Percentiles rank a stretch among this genome's conserved stretches.
These are phyloP conservation scores for Bellardia pandia DNA, from an alignment of 2,888 invertebrate genomes.

Conservation along the genomic window DNA sequence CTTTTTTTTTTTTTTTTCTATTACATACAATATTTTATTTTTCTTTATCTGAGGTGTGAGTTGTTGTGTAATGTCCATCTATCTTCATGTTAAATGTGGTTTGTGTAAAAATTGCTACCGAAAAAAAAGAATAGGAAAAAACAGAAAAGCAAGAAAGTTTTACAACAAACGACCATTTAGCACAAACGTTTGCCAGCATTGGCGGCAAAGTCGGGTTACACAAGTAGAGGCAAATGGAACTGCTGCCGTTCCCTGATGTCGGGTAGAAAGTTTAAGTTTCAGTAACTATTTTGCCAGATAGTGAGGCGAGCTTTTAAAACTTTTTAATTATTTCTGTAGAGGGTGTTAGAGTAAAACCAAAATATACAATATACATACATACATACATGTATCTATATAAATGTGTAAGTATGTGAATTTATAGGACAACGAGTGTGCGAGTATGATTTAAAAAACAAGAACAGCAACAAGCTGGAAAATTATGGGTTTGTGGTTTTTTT, in stretches of 20 bases:
- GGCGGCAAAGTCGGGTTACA: slow-evolving; percentile 2
- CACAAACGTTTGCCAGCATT: slow-evolving; percentile 36
- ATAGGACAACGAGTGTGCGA: slow-evolving; percentile 3
- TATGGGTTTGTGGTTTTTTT: slow-evolving; percentile 13
- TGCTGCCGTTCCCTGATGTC: slow-evolving; percentile 2
- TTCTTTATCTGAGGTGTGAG: slow-evolving; percentile 48
- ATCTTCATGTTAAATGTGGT: slow-evolving; percentile 51
- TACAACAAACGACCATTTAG: slow-evolving; percentile 57
- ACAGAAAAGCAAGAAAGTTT: slow-evolving; percentile 45
- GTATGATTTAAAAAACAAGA: slow-evolving; percentile 57
- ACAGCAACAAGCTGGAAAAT: slow-evolving; percentile 44
- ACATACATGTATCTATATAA: neutral
- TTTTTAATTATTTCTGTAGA: slow-evolving; percentile 71
- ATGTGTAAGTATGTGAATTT: too few species aligned
- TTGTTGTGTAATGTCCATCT: slow-evolving; percentile 42
- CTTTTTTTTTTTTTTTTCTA: slow-evolving; percentile 27
- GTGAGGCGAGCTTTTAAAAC: slow-evolving; percentile 66
- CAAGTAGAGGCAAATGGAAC: neutral
- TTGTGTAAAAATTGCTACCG: neutral
- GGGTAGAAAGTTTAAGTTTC: slow-evolving; percentile 39
- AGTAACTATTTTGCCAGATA: slow-evolving; percentile 55
- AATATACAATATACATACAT: too few species aligned
- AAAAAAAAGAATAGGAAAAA: neutral
- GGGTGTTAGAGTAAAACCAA: slow-evolving; percentile 60
- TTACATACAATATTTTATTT: slow-evolving; percentile 6